Base-by-base conservation (phyloP, 2,113 vertebrate species). In the Sakesphorus luctuosus region DNA sequence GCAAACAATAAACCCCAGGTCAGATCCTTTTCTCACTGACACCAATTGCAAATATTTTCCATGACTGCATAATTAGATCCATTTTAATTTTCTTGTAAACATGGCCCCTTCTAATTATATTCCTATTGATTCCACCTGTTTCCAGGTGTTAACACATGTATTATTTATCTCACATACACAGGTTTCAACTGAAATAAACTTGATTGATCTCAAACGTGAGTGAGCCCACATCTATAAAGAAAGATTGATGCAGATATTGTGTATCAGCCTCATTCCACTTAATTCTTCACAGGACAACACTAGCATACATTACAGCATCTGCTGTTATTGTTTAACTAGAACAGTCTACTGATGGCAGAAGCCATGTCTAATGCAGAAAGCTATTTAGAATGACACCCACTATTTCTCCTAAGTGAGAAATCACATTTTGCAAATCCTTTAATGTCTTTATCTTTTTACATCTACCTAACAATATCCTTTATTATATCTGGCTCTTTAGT, bases 121-220 rank as follows among this genome's bases (percentile, higher is more conserved):
- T 62, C 38, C 46, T 69, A 15, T 5, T 46, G 13, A 90, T 16
- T 77, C 11, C 5, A 23, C 35, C 17, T 49, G 25, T 35, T 16
- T 21, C 25, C 25, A 62, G 25, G 10, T 29, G 31, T 53, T 80
- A 31, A 66, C 24, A 25, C 2, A 19, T 0, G 0, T 35, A 46
- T 46, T 25, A 36, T 23, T 73, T 52, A 36, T 33, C 50, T 46
- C 23, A 46, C 9, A 11, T 18, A 31, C 13, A 46, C 0, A 76
- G 19, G n/a, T 77, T 92, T 76, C 43, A 71, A 35, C n/a, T 24
- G 14, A 10, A 67, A 77, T 11, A 50, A 85, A 83, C 5, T 17
- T 31, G 31, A 76, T 0, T 61, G 38, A 62, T 33, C 23, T 83
- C 62, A 50, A 83, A 61, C 9, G 80, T 1, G 3, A 62, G n/a